Base-by-base conservation (phyloP, 2,888 invertebrate genomes). In the Agriopis marginaria region DNA sequence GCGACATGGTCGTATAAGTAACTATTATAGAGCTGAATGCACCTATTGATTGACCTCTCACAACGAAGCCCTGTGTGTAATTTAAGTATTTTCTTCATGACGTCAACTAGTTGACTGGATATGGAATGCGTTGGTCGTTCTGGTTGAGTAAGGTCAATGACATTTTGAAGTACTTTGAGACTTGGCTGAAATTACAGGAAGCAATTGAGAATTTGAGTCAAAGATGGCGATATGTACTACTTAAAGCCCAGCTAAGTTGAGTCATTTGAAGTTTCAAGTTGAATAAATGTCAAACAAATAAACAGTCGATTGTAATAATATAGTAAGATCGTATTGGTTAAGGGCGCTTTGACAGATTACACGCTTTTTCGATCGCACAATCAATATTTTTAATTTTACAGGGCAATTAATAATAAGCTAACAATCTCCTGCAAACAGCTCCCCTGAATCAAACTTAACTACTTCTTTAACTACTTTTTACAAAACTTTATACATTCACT, bases 1-100 rank as follows among this genome's bases (percentile, higher is more conserved):
- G 9, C 12, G 45, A 58, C 32, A 45, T 12, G 44, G 45, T 23
- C 6, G 0, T 40, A 45, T n/a, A 58, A 17, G 10, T 45, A 45
- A 45, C 23, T 58, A 58, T 23, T 68, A 42, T 44, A 54, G 55
- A 64, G 39, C 51, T 62, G 56, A 69, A 69, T 58, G 69, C 69
- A 65, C 55, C 51, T 64, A 64, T 70, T 66, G 70, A 66, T 70
- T 70, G 66, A 70, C 70, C 70, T 66, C 55, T 60, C 51, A 70
- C 70, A 70, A 70, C 44, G 70, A 63, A 51, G 51, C 39, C 47
- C 47, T 70, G 64, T 23, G 39, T 39, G 44, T 58, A 63, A 62
- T 63, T 68, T 59, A 66, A 70, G 65, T 70, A 51, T 62, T 65
- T 70, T 70, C 62, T 58, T 58, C 23, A 64, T 70, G 70, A 70